These are phyloP conservation scores for Cabera pusaria DNA, from an alignment of 2,888 invertebrate species.

Conservation along the genomic window DNA sequence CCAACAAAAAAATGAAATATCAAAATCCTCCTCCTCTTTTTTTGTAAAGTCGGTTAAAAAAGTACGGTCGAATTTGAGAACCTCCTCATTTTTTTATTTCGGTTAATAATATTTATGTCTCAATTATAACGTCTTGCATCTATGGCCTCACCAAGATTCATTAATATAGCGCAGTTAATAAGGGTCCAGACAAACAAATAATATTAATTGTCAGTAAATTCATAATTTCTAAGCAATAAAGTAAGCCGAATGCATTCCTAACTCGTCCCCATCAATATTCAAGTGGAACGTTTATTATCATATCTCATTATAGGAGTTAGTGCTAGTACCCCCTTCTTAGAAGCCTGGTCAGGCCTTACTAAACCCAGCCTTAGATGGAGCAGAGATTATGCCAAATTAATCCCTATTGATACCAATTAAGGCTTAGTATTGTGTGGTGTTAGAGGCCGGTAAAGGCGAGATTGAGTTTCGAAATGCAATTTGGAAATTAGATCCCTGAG, in stretches of 20 bases:
- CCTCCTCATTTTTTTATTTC: too few relatives aligned
- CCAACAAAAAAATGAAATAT: too few relatives aligned
- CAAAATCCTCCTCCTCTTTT: too few relatives aligned
- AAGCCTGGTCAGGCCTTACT: constrained; percentile 30
- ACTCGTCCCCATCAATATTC: constrained; percentile 81
- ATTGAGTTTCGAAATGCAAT: constrained; percentile 79
- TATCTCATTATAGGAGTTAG: constrained; percentile 84
- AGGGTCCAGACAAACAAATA: constrained; percentile 9
- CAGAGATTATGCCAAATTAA: constrained; percentile 26
- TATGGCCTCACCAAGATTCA: too few relatives aligned
- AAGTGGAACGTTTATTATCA: constrained; percentile 80
- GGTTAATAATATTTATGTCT: too few relatives aligned
- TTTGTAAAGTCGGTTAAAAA: too few relatives aligned
- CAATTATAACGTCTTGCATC: too few relatives aligned
- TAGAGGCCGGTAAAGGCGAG: constrained; percentile 68
- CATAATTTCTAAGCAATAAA: constrained; percentile 51
- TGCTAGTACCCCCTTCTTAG: constrained; percentile 75
- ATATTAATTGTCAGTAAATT: constrained; percentile 18
- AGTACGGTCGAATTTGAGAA: too few relatives aligned
- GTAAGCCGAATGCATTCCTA: constrained; percentile 73
- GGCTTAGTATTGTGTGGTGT: constrained; percentile 40
- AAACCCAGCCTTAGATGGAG: constrained; percentile 9
- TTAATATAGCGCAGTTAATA: too few relatives aligned
- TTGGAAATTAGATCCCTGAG: constrained; percentile 81
- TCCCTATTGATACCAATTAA: constrained; percentile 38